phyloP scores from a whole-genome alignment of 2,888 invertebrate genomes.

The Therioaphis trifolii region DNA sequence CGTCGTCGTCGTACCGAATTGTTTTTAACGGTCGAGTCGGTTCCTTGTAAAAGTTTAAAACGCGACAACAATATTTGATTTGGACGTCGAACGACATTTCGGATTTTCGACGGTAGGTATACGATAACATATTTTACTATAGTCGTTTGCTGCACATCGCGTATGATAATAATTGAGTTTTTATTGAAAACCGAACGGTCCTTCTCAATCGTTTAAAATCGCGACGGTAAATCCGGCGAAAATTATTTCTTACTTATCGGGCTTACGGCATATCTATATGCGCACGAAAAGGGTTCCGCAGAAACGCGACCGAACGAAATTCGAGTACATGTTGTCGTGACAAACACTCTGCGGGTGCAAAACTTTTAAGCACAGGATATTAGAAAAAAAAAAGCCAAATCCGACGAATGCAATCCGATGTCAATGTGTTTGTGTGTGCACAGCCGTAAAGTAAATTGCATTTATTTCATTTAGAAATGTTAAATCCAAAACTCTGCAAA shows the following conservation, averaged over 20 bases:
- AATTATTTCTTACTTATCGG: conserved; percentile 32
- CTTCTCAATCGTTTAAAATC: conserved; percentile 13
- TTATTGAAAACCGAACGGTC: too few relatives aligned
- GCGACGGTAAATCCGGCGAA: conserved; percentile 1
- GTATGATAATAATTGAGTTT: too few relatives aligned
- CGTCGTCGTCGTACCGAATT: too few relatives aligned
- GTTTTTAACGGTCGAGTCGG: too few relatives aligned
- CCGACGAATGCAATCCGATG: background rate
- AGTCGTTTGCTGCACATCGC: too few relatives aligned
- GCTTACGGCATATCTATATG: background rate
- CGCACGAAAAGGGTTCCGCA: background rate
- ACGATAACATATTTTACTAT: background rate
- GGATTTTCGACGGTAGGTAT: background rate
- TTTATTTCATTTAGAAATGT: conserved; percentile 43
- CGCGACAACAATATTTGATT: too few relatives aligned
- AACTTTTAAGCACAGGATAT: conserved; percentile 29
- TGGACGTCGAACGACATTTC: background rate
- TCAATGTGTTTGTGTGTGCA: background rate
- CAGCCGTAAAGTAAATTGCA: conserved; percentile 1
- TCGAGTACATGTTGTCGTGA: conserved; percentile 28
- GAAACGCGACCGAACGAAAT: background rate
- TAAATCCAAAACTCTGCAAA: conserved; percentile 12
- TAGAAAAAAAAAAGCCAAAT: conserved; percentile 10
- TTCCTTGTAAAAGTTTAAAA: too few relatives aligned
- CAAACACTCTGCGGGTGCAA: conserved; percentile 21